Base-by-base conservation (phyloP, 2,888 invertebrate species). In the Theretra japonica region DNA sequence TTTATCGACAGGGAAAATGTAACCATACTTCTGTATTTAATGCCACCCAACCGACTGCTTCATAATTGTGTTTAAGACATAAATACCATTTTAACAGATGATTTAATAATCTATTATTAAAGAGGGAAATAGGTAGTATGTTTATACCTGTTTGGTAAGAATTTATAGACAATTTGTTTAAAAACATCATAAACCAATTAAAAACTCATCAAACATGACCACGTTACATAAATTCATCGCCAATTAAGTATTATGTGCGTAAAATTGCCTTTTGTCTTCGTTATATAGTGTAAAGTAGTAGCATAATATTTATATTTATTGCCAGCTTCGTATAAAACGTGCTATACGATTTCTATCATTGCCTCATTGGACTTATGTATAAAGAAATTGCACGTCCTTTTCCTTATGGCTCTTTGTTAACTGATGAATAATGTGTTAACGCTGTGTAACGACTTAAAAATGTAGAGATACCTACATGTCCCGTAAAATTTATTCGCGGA, bases 321-420 rank as follows among this genome's bases (percentile, higher is more conserved):
- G 1, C 50, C 25, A 50, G 25, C n/a, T n/a, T 50, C 50, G 48
- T 7, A 21, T 33, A 53, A n/a, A n/a, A 28, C 25, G 15, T 69
- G 30, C 48, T 50, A 53, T 65, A 48, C 41, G 23, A 17, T 7
- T 65, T 48, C 65, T 41, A 48, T 23, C 23, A 17, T 48, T 23
- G 15, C 4, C n/a, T 21, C n/a, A 53, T 53, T 53, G 19, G n/a
- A 53, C 15, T 53, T 70, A 33, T 11, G 33, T 17, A 17, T 30
- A 30, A 30, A 30, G 56, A 53, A 70, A 53, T 33, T 82, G 79
- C 84, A 87, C 86, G 83, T 83, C 79, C 84, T 83, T 82, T 86
- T 88, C 85, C 85, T 84, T 81, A 80, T 84, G 78, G 74, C 82
- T 80, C 85, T 82, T 82, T 82, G 81, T 83, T 80, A 75, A 73